Evolutionary conservation across 2,888 invertebrate species (phyloP).

Genomic region (Resseliella maxima): DNA sequence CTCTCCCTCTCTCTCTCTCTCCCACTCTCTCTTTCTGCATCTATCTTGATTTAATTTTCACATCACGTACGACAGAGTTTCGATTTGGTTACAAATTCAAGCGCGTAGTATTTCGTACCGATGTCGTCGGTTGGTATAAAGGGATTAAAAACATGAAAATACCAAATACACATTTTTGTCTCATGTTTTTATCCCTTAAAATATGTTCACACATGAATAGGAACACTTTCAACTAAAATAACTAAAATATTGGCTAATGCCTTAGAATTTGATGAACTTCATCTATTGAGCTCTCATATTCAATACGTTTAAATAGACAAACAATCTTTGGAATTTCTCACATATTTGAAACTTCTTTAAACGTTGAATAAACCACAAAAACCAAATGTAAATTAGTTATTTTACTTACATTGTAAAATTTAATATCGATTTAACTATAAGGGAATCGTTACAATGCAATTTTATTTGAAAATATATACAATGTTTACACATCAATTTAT

Average conservation of each 20-base stretch:
- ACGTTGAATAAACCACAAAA: neutral
- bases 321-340: neutral
- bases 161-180: neutral
- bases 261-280: neutral
- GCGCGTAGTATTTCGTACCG: neutral
- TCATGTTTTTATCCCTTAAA: neutral
- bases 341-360: conserved; percentile 1
- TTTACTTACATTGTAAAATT: conserved; percentile 15
- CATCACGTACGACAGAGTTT: neutral
- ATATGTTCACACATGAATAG: neutral
- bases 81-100: conserved; percentile 22
- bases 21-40: too few relatives aligned
- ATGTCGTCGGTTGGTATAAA: conserved; percentile 25
- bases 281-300: neutral
- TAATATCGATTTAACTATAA: neutral
- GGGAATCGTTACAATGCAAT: neutral
- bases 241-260: neutral
- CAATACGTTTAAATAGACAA: neutral
- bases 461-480: neutral
- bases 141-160: conserved; percentile 13
- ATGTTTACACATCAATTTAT: neutral
- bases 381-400: conserved; percentile 10
- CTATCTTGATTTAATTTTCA: neutral
- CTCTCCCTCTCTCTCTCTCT: too few relatives aligned
- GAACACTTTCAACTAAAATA: neutral